Evolutionary conservation across 2,797 vertebrate genomes (phyloP).

Genomic region (Nothura maculosa): DNA sequence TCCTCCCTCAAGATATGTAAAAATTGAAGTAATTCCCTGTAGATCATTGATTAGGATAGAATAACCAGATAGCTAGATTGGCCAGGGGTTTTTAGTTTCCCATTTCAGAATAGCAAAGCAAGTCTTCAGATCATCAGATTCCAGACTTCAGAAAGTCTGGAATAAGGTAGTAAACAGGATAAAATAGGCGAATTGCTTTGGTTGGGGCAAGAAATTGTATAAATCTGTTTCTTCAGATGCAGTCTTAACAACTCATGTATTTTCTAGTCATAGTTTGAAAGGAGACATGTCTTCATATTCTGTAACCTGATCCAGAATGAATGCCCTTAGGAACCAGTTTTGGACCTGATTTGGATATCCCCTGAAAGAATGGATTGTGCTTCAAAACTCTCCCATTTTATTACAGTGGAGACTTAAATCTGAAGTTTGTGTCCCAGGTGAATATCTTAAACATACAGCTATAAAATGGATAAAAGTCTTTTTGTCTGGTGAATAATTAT

Average conservation of each 20-base stretch:
- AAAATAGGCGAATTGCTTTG: background rate
- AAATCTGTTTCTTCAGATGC: background rate
- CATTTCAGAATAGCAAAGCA: background rate
- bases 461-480: fast-evolving
- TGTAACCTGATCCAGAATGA: background rate
- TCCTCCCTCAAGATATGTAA: background rate
- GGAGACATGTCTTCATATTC: background rate
- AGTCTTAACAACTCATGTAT: background rate
- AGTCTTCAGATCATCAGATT: background rate
- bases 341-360: fast-evolving
- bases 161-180: background rate
- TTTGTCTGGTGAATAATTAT: background rate
- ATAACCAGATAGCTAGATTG: background rate
- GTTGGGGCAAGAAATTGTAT: background rate
- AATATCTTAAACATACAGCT: background rate
- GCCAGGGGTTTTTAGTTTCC: background rate
- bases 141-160: background rate
- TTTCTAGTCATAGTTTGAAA: background rate
- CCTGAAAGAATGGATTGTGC: background rate
- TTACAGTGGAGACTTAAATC: background rate
- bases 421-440: background rate
- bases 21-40: background rate
- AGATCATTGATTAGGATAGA: background rate
- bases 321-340: background rate
- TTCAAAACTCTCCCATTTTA: background rate